Conservation (phyloP, 2,888 invertebrate species). For the Lasioglossum villosulum region DNA sequence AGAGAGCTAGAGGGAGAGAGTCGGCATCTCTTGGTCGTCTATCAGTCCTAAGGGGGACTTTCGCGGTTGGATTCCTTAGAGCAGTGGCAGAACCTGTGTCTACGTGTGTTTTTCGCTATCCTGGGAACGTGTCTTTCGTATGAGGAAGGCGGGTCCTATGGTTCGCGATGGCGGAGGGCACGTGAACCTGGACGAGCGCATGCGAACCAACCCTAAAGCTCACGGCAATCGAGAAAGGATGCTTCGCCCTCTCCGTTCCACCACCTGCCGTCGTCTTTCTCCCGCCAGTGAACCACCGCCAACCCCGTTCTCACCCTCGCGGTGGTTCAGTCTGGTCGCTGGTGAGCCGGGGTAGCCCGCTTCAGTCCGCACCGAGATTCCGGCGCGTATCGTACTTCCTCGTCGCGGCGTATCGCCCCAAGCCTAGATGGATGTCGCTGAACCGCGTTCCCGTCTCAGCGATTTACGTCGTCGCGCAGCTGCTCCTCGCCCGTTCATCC, state of each 20-base stretch:
- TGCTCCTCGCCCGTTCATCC: conserved; percentile 71
- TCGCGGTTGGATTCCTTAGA: conserved; percentile 67
- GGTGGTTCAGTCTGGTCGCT: conserved; percentile 60
- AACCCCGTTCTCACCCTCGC: conserved; percentile 46
- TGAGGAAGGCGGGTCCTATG: conserved; percentile 78
- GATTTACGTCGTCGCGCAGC: conserved; percentile 76
- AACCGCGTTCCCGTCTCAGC: conserved; percentile 78
- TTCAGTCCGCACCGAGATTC: conserved; percentile 81
- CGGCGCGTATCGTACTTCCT: conserved; percentile 80
- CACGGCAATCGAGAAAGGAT: conserved; percentile 71
- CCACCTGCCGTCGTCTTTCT: conserved; percentile 18
- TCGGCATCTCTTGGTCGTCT: conserved; percentile 50
- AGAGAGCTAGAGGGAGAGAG: background rate
- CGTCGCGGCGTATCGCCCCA: conserved; percentile 79
- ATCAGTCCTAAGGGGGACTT: conserved; percentile 64
- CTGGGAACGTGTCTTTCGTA: conserved; percentile 73
- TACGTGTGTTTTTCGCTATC: conserved; percentile 73
- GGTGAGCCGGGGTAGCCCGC: conserved; percentile 63
- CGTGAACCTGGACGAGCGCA: conserved; percentile 79
- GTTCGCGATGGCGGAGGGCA: conserved; percentile 79
- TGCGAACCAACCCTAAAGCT: conserved; percentile 78
- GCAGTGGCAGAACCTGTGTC: conserved; percentile 55
- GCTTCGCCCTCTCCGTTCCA: conserved; percentile 25
- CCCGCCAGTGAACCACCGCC: conserved; percentile 21
- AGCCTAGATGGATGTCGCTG: conserved; percentile 84